phyloP scores from a whole-genome alignment of 1,140 invertebrate genomes.

The Platorchestia sp. region DNA sequence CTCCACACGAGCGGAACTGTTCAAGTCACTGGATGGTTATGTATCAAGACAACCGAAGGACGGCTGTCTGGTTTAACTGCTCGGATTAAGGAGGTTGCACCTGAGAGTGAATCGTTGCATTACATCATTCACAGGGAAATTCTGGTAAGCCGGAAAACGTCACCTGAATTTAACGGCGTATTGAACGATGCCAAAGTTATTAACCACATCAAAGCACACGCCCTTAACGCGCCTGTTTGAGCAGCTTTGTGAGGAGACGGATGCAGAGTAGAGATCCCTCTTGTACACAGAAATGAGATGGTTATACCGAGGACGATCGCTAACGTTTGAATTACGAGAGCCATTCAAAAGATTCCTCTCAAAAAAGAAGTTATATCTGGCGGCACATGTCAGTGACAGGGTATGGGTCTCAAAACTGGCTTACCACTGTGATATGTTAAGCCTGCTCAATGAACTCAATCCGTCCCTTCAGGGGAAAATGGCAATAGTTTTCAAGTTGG shows the following conservation, averaged over 20 bases:
- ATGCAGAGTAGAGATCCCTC: not conserved
- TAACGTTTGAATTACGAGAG: constrained; percentile 57
- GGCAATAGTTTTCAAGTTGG: not conserved
- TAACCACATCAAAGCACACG: constrained; percentile 68
- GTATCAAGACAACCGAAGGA: constrained; percentile 59
- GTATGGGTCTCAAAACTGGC: constrained; percentile 42
- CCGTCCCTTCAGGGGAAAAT: not conserved
- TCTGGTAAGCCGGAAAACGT: constrained; percentile 65
- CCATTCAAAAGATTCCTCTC: constrained; percentile 44
- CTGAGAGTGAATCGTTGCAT: constrained; percentile 64
- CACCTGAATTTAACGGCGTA: constrained; percentile 63
- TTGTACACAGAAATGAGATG: too few species aligned
- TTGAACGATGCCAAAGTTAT: constrained; percentile 64
- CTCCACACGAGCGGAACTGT: constrained; percentile 62
- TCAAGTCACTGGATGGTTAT: too few species aligned
- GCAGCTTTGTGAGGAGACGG: constrained; percentile 58
- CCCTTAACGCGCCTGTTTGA: constrained; percentile 67
- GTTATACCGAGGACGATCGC: not conserved
- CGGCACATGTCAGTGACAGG: constrained; percentile 32
- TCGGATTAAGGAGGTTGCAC: constrained; percentile 59
- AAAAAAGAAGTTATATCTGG: not conserved
- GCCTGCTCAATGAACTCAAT: not conserved
- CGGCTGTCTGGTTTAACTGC: constrained; percentile 67
- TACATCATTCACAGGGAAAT: constrained; percentile 68
- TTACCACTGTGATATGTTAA: not conserved